phyloP scores from a whole-genome alignment of 2,888 invertebrate genomes.

The Lasioglossum oenotherae region DNA sequence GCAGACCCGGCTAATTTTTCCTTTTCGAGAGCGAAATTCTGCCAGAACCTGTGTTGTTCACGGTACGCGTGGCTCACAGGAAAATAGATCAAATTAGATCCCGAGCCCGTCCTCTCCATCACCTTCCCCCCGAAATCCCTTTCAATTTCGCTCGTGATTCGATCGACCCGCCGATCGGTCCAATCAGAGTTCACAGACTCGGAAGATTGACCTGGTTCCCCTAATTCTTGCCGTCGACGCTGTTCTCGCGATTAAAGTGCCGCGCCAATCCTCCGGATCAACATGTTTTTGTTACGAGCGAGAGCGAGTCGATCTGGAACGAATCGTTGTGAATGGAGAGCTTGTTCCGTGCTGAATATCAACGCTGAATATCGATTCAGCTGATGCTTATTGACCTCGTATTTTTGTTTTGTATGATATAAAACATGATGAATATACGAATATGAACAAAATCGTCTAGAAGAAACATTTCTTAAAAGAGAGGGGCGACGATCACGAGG shows the following conservation, averaged over 20 bases:
- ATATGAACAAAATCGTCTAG: not conserved
- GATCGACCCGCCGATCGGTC: not conserved
- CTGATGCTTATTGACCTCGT: not conserved
- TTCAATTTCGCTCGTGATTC: not conserved
- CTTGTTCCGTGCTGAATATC: not conserved
- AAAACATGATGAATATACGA: not conserved
- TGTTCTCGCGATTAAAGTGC: not conserved
- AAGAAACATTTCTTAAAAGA: not conserved
- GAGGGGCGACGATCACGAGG: not conserved
- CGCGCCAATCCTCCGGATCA: not conserved
- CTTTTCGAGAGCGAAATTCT: not conserved
- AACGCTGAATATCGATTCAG: not conserved
- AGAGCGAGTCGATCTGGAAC: not conserved
- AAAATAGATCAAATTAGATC: conserved; percentile 5
- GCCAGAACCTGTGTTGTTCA: not conserved
- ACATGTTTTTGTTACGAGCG: not conserved
- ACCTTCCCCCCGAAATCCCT: not conserved
- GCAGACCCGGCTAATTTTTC: conserved; percentile 35
- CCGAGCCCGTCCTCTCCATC: not conserved
- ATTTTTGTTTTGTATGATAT: not conserved
- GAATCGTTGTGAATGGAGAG: not conserved
- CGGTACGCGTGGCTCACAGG: not conserved
- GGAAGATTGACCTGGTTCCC: conserved; percentile 7
- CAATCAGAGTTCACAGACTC: not conserved
- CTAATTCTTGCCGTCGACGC: not conserved